Percentiles rank a stretch among this genome's conserved stretches.
Evolutionary conservation across 2,797 vertebrate genomes (phyloP).

Genomic region (Pangasius larnaudii): DNA sequence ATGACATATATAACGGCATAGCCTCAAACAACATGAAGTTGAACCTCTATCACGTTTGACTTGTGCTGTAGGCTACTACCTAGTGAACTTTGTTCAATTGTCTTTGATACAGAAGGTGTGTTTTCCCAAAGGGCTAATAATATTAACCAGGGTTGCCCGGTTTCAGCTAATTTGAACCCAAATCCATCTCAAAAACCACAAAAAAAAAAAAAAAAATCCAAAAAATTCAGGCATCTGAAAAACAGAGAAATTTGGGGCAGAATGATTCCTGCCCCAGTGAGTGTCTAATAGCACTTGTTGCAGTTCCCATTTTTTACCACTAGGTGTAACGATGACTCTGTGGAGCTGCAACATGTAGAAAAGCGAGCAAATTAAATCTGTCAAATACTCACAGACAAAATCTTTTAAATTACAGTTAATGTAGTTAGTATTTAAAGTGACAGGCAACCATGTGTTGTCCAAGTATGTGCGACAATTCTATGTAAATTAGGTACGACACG

Average conservation of each 20-base stretch:
- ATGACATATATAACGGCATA: not conserved
- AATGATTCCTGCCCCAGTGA: not conserved
- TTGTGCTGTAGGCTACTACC: no score
- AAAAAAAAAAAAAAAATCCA: not conserved
- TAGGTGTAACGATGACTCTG: not conserved
- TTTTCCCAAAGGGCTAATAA: not conserved
- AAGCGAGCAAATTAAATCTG: no score
- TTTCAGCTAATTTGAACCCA: not conserved
- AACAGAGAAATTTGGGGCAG: not conserved
- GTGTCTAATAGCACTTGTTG: not conserved
- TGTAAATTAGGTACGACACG: no score
- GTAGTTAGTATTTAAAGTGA: no score
- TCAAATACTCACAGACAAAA: no score
- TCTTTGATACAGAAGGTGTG: not conserved
- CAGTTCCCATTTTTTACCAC: not conserved
- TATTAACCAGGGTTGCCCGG: not conserved
- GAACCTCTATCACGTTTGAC: no score
- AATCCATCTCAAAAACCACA: not conserved
- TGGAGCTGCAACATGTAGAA: no score
- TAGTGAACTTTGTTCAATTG: no score
- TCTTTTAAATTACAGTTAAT: no score
- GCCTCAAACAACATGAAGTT: no score
- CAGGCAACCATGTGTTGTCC: no score
- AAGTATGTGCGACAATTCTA: no score
- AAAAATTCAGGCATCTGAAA: not conserved